Evolutionary conservation across 2,797 vertebrate species (phyloP), one percentile per base, ranked within the genome.

Genomic region (Poeciliopsis turneri): DNA sequence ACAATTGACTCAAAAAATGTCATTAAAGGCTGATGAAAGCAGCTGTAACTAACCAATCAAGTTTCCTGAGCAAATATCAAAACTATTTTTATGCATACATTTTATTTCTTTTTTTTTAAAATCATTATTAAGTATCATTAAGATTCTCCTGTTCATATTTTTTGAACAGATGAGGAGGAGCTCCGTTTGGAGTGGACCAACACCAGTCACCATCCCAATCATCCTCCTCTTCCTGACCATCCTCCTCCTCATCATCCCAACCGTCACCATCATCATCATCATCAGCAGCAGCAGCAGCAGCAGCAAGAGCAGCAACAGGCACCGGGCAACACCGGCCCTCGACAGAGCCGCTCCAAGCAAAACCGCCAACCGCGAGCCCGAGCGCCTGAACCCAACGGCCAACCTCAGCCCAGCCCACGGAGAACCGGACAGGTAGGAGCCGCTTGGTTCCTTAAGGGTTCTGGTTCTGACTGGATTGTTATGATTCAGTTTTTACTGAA

Each of bases 311-410:
- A 90, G 9, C 80, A 86, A 45, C 84, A 81, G 74, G 79, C 87
- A 0, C 87, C 92, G 0, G 92, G 92, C 8, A 86, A 92, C 77
- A 92, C 92, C 0, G 90, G 92, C 0, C 92, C 92, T 3, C 87
- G 89, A 10, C 89, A 87, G 0, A 78, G 70, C 0, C 86, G 84
- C 66, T 0, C 78, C 83, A 93, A 79, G 28, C 85, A 86, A 39
- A 76, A 57, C 1, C 79, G 78, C 3, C 79, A 70, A 25, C 84
- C 41, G 16, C 84, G 61, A 0, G 64, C 74, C 33, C 69, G 25
- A 61, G 69, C 45, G 55, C 74, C 77, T 0, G 79, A 84, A 0
- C 25, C 46, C 30, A 30, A 16, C 1, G 23, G 36, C 2, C 76
- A 72, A 0, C 82, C 88, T 8, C 75, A 81, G 70, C 78, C 89